Percentiles rank a stretch among this genome's conserved stretches.
Evolutionary conservation across 2,888 invertebrate species (phyloP).

Genomic region (Lordiphosa fenestrarum): DNA sequence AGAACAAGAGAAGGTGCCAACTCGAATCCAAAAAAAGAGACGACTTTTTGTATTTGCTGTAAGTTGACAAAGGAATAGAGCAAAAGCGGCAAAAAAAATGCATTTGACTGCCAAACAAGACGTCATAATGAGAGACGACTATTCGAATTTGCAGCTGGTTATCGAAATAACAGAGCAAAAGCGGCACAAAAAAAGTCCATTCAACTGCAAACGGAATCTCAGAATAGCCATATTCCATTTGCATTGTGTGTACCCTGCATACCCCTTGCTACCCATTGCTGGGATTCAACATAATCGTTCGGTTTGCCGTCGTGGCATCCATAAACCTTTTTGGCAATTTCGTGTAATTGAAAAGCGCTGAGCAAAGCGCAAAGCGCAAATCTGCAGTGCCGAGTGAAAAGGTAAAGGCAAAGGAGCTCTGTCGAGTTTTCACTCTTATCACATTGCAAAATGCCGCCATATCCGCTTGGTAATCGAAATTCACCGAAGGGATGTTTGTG

Average conservation of each 20-base stretch:
- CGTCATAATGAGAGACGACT: no score
- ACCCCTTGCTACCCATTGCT: slow-evolving; percentile 13
- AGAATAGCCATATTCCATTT: no score
- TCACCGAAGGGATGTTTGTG: slow-evolving; percentile 24
- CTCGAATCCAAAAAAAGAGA: no score
- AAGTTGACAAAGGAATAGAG: no score
- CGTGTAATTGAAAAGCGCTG: slow-evolving; percentile 40
- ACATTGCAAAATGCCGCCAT: slow-evolving; percentile 34
- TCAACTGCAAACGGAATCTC: no score
- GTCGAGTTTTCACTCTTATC: slow-evolving; percentile 32
- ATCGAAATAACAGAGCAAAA: no score
- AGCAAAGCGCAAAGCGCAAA: slow-evolving; percentile 20
- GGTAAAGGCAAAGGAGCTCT: slow-evolving; percentile 12
- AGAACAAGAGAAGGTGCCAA: not conserved
- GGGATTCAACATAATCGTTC: slow-evolving; percentile 8
- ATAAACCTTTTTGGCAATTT: slow-evolving; percentile 34
- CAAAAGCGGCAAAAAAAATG: no score
- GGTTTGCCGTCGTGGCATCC: slow-evolving; percentile 15
- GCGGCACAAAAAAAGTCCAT: no score
- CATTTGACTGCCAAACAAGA: no score
- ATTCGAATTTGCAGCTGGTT: no score
- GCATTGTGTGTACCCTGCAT: no score
- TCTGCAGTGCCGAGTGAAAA: slow-evolving; percentile 17
- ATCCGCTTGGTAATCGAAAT: slow-evolving; percentile 65
- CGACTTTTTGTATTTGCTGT: no score